A percentile compares a stretch with the other conserved stretches of the same genome.
phyloP scores from a whole-genome alignment of 2,113 vertebrate genomes.

The Abramis brama region DNA sequence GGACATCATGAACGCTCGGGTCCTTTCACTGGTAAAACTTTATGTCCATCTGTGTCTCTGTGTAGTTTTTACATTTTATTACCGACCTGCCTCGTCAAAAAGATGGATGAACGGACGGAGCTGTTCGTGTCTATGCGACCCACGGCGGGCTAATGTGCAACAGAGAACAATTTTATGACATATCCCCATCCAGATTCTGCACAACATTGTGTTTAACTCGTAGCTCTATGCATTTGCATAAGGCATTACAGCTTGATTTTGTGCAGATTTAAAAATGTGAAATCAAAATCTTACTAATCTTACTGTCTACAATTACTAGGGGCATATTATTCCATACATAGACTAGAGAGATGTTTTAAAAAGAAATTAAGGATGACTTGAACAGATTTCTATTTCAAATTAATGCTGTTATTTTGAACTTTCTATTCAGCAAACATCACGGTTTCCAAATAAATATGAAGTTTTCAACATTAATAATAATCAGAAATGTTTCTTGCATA shows the following conservation, averaged over 20 bases:
- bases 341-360: neutral
- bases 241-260: neutral
- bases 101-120: slow-evolving; percentile 3
- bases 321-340: neutral
- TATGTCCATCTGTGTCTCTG: slow-evolving; percentile 10
- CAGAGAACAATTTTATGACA: neutral
- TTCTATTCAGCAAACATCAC: neutral
- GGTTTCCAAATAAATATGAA: too few relatives aligned
- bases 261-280: neutral
- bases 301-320: too few relatives aligned
- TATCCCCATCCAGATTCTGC: neutral
- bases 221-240: neutral
- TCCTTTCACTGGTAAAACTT: slow-evolving; percentile 30
- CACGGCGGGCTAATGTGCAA: neutral
- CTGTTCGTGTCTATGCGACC: neutral
- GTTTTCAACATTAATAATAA: neutral
- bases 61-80: slow-evolving; percentile 28
- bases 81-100: slow-evolving; percentile 21
- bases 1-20: slow-evolving; percentile 18
- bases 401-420: neutral
- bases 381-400: neutral
- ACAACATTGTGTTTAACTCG: neutral
- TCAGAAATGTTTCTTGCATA: neutral
- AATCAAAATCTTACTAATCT: neutral
- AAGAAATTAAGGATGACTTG: neutral